These are phyloP conservation scores for Diogma glabrata DNA, from an alignment of 2,888 invertebrate genomes.

Conservation along the genomic window DNA sequence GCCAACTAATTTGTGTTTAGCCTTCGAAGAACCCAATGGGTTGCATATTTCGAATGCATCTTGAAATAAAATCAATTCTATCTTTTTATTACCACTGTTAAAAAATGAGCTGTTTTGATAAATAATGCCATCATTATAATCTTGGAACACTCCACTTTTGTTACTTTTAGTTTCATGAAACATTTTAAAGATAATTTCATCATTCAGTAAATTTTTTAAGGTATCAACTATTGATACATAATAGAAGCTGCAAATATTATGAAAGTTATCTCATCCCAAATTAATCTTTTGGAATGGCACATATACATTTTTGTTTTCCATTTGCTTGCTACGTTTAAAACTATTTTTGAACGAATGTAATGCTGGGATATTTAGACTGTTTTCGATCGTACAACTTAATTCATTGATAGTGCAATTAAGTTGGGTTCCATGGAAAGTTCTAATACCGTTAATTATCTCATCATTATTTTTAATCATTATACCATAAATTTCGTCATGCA, in stretches of 20 bases:
- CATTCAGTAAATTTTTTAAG: not conserved
- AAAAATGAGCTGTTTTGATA: not conserved
- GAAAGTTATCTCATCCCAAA: not conserved
- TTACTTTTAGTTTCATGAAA: not conserved
- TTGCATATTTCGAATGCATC: slow-evolving; percentile 5
- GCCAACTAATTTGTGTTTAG: not conserved
- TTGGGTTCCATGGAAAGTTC: not conserved
- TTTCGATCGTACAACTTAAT: not conserved
- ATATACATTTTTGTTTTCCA: not conserved
- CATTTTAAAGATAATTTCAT: not conserved
- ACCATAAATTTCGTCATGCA: not conserved
- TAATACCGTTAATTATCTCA: not conserved
- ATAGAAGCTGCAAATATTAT: not conserved
- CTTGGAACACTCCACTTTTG: not conserved
- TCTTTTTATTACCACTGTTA: not conserved
- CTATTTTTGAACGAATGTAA: not conserved
- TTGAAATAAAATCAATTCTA: slow-evolving; percentile 1
- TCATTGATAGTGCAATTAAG: not conserved
- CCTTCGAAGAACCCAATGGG: slow-evolving; percentile 1
- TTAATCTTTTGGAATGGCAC: not conserved
- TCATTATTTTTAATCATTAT: not conserved
- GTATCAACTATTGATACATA: not conserved
- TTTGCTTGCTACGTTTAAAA: not conserved
- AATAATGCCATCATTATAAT: not conserved
- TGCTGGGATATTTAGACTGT: not conserved